These are phyloP conservation scores for Glossosoma conforme DNA, from an alignment of 1,140 invertebrate genomes.

Conservation along the genomic window DNA sequence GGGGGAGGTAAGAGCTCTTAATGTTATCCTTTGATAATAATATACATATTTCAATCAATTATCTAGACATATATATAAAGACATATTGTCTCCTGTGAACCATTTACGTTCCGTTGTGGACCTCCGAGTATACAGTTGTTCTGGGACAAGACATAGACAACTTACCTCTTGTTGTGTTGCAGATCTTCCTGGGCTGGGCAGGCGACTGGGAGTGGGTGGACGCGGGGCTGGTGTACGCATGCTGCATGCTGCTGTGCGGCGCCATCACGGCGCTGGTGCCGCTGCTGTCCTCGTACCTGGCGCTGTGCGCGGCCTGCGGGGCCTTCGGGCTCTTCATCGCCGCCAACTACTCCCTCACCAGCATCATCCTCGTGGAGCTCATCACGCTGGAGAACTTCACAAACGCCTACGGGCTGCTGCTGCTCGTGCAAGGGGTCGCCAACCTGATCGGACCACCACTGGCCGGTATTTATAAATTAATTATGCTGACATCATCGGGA, in stretches of 20 bases:
- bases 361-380: conserved; percentile 80
- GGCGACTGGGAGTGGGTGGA: conserved; percentile 76
- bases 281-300: conserved; percentile 54
- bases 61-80: no score
- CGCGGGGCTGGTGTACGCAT: conserved; percentile 68
- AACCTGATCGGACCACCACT: conserved; percentile 84
- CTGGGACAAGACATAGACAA: no score
- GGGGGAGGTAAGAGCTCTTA: conserved; percentile 64
- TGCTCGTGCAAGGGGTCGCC: conserved; percentile 83
- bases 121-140: no score
- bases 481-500: no score
- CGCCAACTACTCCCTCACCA: conserved; percentile 81
- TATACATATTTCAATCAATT: no score
- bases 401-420: conserved; percentile 81
- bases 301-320: conserved; percentile 59
- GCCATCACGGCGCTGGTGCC: conserved; percentile 66
- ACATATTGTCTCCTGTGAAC: no score
- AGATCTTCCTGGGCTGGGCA: conserved; percentile 82
- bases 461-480: conserved; percentile 55
- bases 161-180: no score
- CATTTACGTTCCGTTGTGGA: no score
- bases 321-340: conserved; percentile 81
- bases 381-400: conserved; percentile 83
- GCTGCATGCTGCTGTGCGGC: conserved; percentile 75
- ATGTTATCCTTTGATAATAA: no score